Base-by-base conservation (phyloP, 2,113 vertebrate species). In the Prietella phreatophila region DNA sequence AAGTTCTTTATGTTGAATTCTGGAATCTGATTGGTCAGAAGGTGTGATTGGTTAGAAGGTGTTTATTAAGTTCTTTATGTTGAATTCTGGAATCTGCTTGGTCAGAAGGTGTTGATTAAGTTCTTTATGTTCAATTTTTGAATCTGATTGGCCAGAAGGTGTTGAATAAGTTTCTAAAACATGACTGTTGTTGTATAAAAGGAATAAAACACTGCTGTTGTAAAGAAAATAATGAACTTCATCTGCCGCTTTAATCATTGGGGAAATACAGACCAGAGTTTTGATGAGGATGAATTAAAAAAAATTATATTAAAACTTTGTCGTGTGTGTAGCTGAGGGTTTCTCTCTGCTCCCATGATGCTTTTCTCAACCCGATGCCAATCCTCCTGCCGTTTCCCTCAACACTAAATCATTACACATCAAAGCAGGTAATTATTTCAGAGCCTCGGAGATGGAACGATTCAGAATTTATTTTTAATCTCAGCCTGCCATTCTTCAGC, bases 381-480 rank as follows among this genome's bases (percentile, higher is more conserved):
- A 87, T 69, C 86, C 42, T 83, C 36, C 65, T 61, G 39, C 73
- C 76, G 27, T 27, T 76, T 69, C 60, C 73, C 39, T 78, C 56
- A 75, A 55, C 58, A 63, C 14, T 58, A 63, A 88, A 88, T 76
- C 82, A 81, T 53, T 42, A 50, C 78, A 76, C 36, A 65, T 50
- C 78, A 83, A 58, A 73, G 67, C 17, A 89, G 53, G 79, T 73
- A 69, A 75, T 85, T 82, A 82, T 82, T 85, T 65, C 71, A 65
- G 58, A 33, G 30, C n/a, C 47, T 60, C 65, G 25, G 82, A 27
- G 67, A 39, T 58, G 86, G n/a, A 71, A 71, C 11, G 33, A 71
- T 87, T 82, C 65, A 1, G 47, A 82, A 58, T 81, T 86, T 86
- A 78, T 86, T 65, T 86, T 86, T 86, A 80, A 80, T 63, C 60